Base-by-base conservation (phyloP, 37 sponge, comb jelly and placozoan species). In the Amphimedon queenslandica region DNA sequence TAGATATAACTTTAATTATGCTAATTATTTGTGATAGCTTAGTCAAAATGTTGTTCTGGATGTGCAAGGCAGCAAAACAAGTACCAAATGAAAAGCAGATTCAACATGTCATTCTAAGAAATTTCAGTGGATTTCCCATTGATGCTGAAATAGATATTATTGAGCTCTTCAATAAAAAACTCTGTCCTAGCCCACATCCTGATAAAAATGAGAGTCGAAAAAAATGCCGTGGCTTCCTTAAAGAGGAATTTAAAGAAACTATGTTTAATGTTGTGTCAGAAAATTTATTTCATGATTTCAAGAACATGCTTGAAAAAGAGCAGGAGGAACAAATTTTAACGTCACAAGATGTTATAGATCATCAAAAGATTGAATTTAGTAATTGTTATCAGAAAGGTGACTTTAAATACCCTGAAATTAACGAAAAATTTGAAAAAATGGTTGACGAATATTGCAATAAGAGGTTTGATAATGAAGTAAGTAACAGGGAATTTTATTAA, bases 31-130 rank as follows among this genome's bases (percentile, higher is more conserved):
- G 24, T 43, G 16, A n/a, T 47, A 83, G 93, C 42, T 71, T 88
- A n/a, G 72, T 88, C 41, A 88, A 88, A 64, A 88, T 88, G 89
- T 55, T 88, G 37, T 83, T 71, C 42, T 78, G 72, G 38, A 20
- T 83, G 37, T 61, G 72, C 61, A 38, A 66, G 27, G 38, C 3
- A n/a, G 64, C 24, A 36, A 47, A 79, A 24, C 23, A 57, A 71
- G 16, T 58, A 28, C 58, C 58, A 31, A 73, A 65, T 37, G 13
- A 3, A 30, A 13, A 20, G 5, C 60, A 84, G 55, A 36, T 88
- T 40, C 42, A 79, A 64, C 84, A 83, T 83, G 80, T 84, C 35
- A 57, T 88, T 18, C 35, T 37, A 21, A 30, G 89, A 24, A 88
- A 88, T 51, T 88, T 88, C 58, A 77, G 80, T 27, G 89, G 89